phyloP scores from a whole-genome alignment of 1,140 invertebrate species.

The Latrodectus geometricus region DNA sequence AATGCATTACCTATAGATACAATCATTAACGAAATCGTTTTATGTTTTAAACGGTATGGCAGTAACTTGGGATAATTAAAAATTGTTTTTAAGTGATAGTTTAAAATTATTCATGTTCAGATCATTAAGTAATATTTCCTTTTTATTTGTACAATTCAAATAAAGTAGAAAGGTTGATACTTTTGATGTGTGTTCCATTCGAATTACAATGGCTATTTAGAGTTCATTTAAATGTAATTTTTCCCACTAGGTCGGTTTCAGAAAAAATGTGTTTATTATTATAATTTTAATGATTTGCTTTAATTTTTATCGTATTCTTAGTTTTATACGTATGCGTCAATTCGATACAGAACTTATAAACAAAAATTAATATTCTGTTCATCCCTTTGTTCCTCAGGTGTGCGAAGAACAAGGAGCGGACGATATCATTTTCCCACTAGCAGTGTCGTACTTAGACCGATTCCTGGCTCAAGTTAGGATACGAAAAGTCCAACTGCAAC shows the following conservation, averaged over 20 bases:
- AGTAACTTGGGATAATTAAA: no score
- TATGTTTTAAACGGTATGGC: no score
- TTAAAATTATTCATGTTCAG: no score
- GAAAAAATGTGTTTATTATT: background rate
- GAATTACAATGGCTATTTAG: no score
- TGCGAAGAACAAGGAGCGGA: constrained; percentile 91
- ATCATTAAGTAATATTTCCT: no score
- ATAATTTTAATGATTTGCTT: background rate
- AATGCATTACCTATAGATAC: no score
- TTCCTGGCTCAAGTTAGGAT: constrained; percentile 82
- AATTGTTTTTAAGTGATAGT: no score
- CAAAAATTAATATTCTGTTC: constrained; percentile 24
- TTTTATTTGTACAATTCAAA: no score
- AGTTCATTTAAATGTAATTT: background rate
- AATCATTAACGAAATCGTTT: no score
- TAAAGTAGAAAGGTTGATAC: no score
- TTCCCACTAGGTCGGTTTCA: background rate
- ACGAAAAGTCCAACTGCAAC: constrained; percentile 85
- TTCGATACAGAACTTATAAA: background rate
- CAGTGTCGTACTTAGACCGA: constrained; percentile 92
- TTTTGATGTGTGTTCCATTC: no score
- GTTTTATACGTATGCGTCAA: no score
- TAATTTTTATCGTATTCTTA: background rate
- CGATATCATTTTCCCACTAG: constrained; percentile 90
- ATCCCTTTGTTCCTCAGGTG: constrained; percentile 77